Evolutionary conservation across 2,113 vertebrate species (phyloP).

Genomic region (Carollia perspicillata): DNA sequence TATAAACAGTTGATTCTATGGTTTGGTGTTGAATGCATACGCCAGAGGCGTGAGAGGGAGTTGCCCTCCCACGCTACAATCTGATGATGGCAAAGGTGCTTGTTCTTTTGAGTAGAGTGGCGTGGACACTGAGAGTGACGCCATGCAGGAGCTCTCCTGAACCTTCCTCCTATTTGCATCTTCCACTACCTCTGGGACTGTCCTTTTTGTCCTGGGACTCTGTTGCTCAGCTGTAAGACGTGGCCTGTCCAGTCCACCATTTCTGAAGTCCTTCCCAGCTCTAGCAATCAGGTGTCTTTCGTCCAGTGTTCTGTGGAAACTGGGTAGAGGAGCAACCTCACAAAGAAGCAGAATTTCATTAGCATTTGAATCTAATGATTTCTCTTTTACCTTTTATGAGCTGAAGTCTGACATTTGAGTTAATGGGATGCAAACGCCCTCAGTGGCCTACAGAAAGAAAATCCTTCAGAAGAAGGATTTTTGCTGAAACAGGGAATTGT

Average conservation of each 20-base stretch:
- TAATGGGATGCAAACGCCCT: not conserved
- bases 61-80: rapidly evolving
- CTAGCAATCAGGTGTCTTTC: too few species aligned
- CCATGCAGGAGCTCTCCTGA: rapidly evolving
- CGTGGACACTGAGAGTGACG: rapidly evolving
- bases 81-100: not conserved
- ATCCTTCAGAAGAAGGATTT: not conserved
- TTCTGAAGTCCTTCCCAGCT: too few species aligned
- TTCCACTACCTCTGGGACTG: rapidly evolving
- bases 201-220: not conserved
- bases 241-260: rapidly evolving
- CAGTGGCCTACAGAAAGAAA: not conserved
- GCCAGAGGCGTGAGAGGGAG: too few species aligned
- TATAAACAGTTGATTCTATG: rapidly evolving
- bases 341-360: not conserved
- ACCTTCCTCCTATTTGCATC: rapidly evolving
- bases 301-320: not conserved
- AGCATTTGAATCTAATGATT: not conserved
- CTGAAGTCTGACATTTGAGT: not conserved
- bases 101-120: not conserved
- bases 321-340: too few species aligned
- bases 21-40: not conserved
- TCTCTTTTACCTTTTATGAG: not conserved
- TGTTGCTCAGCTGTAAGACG: rapidly evolving
- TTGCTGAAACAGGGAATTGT: not conserved